Evolutionary conservation across 2,888 invertebrate genomes (phyloP).

Genomic region (Scaptomyza tumidula): DNA sequence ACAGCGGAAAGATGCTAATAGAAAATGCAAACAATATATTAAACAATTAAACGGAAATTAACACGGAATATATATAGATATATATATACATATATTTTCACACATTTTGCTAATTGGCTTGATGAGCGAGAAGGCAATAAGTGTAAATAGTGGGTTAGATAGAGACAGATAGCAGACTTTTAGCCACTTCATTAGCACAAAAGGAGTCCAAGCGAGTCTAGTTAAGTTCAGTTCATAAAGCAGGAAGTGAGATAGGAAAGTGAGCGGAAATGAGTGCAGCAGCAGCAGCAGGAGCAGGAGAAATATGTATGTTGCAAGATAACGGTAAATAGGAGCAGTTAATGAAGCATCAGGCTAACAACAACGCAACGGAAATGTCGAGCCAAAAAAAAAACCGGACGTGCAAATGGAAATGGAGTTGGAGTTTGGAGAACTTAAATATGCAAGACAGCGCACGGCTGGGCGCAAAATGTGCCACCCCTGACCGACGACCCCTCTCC

Average conservation of each 20-base stretch:
- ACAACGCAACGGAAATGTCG: conserved; percentile 61
- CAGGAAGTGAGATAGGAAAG: conserved; percentile 42
- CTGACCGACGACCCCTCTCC: neutral
- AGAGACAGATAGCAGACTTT: conserved; percentile 4
- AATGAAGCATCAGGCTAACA: conserved; percentile 58
- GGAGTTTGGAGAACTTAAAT: conserved; percentile 55
- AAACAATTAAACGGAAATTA: conserved; percentile 78
- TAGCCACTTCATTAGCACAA: conserved; percentile 55
- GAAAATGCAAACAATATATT: conserved; percentile 76
- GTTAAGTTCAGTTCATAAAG: conserved; percentile 34
- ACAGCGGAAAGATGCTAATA: conserved; percentile 64
- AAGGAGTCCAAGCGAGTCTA: conserved; percentile 4
- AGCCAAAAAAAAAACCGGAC: conserved; percentile 39
- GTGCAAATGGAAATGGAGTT: conserved; percentile 24
- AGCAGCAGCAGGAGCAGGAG: conserved; percentile 13
- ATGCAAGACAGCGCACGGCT: conserved; percentile 70
- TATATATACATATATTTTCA: conserved; percentile 54
- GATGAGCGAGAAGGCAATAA: neutral
- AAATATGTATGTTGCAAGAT: conserved; percentile 44
- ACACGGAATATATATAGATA: conserved; percentile 68
- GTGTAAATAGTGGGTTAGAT: neutral
- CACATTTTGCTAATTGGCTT: conserved; percentile 59
- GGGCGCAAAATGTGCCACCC: conserved; percentile 70
- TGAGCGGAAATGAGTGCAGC: conserved; percentile 70
- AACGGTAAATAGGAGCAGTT: conserved; percentile 30